These are phyloP conservation scores for Solea senegalensis DNA, from an alignment of 2,113 vertebrate genomes.

Conservation along the genomic window DNA sequence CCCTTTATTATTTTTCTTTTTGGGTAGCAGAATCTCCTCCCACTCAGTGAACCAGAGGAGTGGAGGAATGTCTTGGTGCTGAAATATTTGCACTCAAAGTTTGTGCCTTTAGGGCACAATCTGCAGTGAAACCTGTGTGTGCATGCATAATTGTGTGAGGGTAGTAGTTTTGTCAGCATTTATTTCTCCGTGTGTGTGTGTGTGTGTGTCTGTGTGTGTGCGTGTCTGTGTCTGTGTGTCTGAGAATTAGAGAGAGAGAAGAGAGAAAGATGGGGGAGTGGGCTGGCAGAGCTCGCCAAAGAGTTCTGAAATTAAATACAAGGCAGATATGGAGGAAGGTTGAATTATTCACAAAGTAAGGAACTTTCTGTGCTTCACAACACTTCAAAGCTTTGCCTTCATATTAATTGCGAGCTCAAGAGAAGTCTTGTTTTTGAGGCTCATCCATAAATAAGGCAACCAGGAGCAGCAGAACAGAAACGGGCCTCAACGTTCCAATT, in stretches of 20 bases:
- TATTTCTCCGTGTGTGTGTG: not conserved
- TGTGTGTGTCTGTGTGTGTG: not conserved
- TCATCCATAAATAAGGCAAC: conserved; percentile 53
- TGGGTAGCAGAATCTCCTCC: not conserved
- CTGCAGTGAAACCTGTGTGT: conserved; percentile 43
- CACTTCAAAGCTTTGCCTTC: conserved; percentile 63
- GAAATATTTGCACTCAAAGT: conserved; percentile 41
- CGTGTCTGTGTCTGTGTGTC: not conserved
- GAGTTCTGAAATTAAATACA: conserved; percentile 41
- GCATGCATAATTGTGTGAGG: conserved; percentile 13
- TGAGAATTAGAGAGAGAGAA: not conserved
- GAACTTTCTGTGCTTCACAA: conserved; percentile 25
- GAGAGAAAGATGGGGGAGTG: not conserved
- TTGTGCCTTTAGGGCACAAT: conserved; percentile 27
- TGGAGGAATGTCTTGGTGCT: conserved; percentile 23
- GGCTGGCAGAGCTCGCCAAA: conserved; percentile 15
- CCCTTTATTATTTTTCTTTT: conserved; percentile 5
- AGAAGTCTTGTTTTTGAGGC: conserved; percentile 34
- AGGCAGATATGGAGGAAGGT: conserved; percentile 47
- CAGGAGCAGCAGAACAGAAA: conserved; percentile 20
- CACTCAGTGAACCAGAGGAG: conserved; percentile 4
- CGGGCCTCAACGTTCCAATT: conserved; percentile 44
- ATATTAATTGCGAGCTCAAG: conserved; percentile 41
- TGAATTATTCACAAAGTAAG: conserved; percentile 64
- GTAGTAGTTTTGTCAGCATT: not conserved